Evolutionary conservation across 1,140 invertebrate genomes (phyloP), one percentile per base, ranked within the genome.

Genomic region (Stegodyphus dumicola): DNA sequence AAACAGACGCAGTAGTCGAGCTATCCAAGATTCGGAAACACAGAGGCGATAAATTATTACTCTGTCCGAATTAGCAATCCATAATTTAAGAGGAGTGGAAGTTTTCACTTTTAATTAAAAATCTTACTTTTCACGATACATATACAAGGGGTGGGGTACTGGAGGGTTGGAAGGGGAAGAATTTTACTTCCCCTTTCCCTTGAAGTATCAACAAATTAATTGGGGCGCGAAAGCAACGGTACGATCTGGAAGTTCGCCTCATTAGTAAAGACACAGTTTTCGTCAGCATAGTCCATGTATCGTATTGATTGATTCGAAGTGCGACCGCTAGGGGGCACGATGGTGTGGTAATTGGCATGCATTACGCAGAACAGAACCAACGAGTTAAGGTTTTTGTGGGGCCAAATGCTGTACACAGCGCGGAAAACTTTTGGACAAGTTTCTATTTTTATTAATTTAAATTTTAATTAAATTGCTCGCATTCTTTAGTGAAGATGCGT

Each of bases 41-140:
- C 33, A 69, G 66, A 64, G 64, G 75, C 77, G 48, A 79, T 79
- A 79, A 79, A 79, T 79, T 79, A 79, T 69, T 13, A 79, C 77
- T 79, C 66, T 70, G 65, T 79, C 77, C 66, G 77, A 79, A 79
- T 79, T 69, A 54, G 65, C 77, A 69, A 79, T 79, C 77, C 77
- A 79, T 79, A 79, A 79, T 79, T 79, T 48, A 79, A 66, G 77
- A 18, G 52, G 77, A 48, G 77, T 66, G 60, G 70, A 54, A 69
- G 77, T 79, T 79, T 79, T 79, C 77, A 79, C 77, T 79, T 79
- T 79, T 79, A 79, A 79, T 79, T 79, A 79, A 79, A 79, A 79
- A 79, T 79, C 77, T 33, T 70, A 70, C 65, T 69, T 77, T 77
- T 67, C 77, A 51, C 49, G 56, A 60, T 60, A 60, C 56, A 60